phyloP scores from a whole-genome alignment of 2,888 invertebrate species.

The Masnerella sp. region DNA sequence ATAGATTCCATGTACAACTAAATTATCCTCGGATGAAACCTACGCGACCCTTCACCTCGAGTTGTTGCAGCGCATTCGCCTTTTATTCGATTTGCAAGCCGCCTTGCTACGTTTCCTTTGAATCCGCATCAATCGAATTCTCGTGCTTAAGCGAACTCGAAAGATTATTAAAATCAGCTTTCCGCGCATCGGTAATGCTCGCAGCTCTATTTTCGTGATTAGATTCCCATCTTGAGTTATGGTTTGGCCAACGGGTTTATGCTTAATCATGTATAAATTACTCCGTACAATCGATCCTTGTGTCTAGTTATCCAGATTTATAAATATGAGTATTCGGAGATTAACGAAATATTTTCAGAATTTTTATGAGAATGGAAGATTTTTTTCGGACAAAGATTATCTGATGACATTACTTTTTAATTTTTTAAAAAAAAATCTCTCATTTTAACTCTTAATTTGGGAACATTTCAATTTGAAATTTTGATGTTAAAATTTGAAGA shows the following conservation, averaged over 20 bases:
- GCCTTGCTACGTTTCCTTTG: conserved; percentile 19
- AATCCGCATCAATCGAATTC: conserved; percentile 59
- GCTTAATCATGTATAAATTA: conserved; percentile 7
- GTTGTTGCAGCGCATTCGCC: conserved; percentile 7
- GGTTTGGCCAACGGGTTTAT: neutral
- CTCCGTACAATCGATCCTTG: neutral
- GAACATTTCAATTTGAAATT: too few species aligned
- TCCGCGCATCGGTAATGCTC: conserved; percentile 23
- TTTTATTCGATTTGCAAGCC: conserved; percentile 39
- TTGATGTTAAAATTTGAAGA: too few species aligned
- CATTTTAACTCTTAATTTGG: too few species aligned
- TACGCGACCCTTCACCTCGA: neutral
- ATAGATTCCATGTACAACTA: too few species aligned
- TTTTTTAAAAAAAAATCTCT: too few species aligned
- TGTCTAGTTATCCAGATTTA: neutral
- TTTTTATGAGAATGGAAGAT: too few species aligned
- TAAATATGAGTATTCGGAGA: too few species aligned
- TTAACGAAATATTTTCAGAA: too few species aligned
- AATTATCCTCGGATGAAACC: too few species aligned
- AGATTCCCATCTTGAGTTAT: conserved; percentile 10
- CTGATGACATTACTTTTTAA: too few species aligned
- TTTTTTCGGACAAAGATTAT: too few species aligned
- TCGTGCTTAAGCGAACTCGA: conserved; percentile 58
- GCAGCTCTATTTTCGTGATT: conserved; percentile 7
- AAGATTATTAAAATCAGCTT: conserved; percentile 61